Evolutionary conservation across 2,888 invertebrate species (phyloP), one percentile per base, ranked within the genome.

Genomic region (Slavum lentiscoides): DNA sequence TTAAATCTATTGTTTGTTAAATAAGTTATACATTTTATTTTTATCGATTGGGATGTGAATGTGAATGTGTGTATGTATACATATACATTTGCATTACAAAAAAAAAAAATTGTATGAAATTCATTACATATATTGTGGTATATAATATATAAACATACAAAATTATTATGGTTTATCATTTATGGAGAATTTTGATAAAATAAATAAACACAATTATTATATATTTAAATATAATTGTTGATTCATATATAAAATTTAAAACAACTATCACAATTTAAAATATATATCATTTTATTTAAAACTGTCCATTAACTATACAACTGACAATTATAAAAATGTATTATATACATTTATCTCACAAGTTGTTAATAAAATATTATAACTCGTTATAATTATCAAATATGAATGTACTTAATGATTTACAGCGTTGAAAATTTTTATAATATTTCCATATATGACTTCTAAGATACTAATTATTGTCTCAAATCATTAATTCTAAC

Each of bases 1-100:
- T 75, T 80, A 72, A 69, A 80, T 80, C n/a, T 64, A 80, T 72
- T 64, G 23, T 70, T 70, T 80, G 64, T 80, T 80, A 39, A 17
- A 70, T 70, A 61, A 30, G 69, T 80, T 72, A 70, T 55, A 23
- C 7, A 68, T 62, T 72, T 39, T 80, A 80, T 49, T 70, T 72
- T 59, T 80, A 13, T 58, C 72, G 70, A 55, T 77, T 49, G 49
- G 80, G 70, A 67, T 75, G 37, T 74, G 30, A 49, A 53, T 74
- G 21, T 58, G 58, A 75, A 55, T 64, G n/a, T 74, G 6, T 55
- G 17, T 64, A 53, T 2, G 30, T 64, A 53, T 53, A 73, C 43
- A 55, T 53, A 30, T 21, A 49, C 17, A 37, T n/a, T 43, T 43
- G 6, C 43, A 43, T 43, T 43, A 43, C 43, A 43, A 66, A 75